These are phyloP conservation scores for Archips crataeganus DNA, from an alignment of 2,888 invertebrate species.

Conservation along the genomic window DNA sequence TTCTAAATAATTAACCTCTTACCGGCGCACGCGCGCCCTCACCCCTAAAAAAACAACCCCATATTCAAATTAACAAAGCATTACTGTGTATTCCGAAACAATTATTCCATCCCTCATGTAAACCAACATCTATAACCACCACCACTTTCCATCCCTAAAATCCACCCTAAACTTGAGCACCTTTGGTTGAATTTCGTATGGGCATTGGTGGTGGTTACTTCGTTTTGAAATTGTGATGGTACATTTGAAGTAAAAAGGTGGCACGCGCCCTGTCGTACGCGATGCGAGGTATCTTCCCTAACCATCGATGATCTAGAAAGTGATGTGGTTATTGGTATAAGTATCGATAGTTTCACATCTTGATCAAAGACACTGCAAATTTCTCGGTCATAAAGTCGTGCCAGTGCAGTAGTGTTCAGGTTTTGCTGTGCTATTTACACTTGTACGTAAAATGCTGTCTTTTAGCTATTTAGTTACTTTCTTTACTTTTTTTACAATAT, in stretches of 20 bases:
- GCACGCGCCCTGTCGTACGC: conserved; percentile 80
- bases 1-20: conserved; percentile 83
- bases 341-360: conserved; percentile 20
- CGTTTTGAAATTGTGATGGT: conserved; percentile 68
- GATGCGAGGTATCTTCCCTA: conserved; percentile 78
- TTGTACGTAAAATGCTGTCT: too few species aligned
- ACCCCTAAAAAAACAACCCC: conserved; percentile 59
- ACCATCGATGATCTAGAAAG: conserved; percentile 72
- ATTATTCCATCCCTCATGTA: conserved; percentile 69
- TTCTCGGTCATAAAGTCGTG: too few species aligned
- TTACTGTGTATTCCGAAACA: conserved; percentile 78
- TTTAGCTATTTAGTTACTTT: too few species aligned
- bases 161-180: neutral
- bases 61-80: conserved; percentile 85
- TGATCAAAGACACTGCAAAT: neutral
- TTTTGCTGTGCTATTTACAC: too few species aligned
- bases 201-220: conserved; percentile 45
- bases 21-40: conserved; percentile 79
- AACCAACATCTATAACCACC: conserved; percentile 54
- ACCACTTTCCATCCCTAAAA: conserved; percentile 16
- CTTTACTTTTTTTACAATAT: too few species aligned
- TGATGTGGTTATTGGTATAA: conserved; percentile 48
- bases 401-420: too few species aligned
- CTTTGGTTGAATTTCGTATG: conserved; percentile 48
- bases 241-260: conserved; percentile 81